These are phyloP conservation scores for Leuciscus idus DNA, from an alignment of 2,113 vertebrate species.

Conservation along the genomic window DNA sequence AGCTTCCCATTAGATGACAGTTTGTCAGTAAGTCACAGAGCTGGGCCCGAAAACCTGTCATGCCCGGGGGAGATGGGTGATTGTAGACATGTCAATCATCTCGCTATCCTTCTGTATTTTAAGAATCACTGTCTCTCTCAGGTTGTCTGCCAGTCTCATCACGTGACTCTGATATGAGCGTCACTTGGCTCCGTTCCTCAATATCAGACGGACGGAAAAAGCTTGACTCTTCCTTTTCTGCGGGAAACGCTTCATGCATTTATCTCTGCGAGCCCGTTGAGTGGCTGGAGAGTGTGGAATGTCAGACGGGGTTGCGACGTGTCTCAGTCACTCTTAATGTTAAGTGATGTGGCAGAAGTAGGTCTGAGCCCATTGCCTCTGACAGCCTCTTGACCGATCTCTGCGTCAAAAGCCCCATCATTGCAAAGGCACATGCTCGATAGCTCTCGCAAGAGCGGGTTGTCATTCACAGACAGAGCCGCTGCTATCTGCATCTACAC, in stretches of 20 bases:
- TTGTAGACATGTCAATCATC: conserved; percentile 33
- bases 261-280: conserved; percentile 10
- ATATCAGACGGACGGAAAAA: not conserved
- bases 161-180: not conserved
- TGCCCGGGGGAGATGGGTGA: conserved; percentile 17
- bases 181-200: not conserved
- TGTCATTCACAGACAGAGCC: conserved; percentile 37
- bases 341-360: conserved; percentile 48
- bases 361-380: conserved; percentile 36
- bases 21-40: conserved; percentile 23
- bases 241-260: conserved; percentile 23
- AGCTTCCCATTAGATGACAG: conserved; percentile 24
- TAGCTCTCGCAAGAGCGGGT: conserved; percentile 9
- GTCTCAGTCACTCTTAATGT: conserved; percentile 43
- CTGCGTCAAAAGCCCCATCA: conserved; percentile 45
- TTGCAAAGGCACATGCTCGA: conserved; percentile 26
- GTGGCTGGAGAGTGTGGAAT: conserved; percentile 39
- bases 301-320: conserved; percentile 31
- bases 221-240: not conserved
- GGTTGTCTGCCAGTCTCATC: not conserved
- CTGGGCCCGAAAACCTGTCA: conserved; percentile 33
- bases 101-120: not conserved
- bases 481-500: not conserved
- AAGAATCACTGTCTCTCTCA: conserved; percentile 14
- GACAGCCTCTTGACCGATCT: conserved; percentile 52